Conservation (phyloP, 2,113 vertebrate species). For the Motacilla alba region DNA sequence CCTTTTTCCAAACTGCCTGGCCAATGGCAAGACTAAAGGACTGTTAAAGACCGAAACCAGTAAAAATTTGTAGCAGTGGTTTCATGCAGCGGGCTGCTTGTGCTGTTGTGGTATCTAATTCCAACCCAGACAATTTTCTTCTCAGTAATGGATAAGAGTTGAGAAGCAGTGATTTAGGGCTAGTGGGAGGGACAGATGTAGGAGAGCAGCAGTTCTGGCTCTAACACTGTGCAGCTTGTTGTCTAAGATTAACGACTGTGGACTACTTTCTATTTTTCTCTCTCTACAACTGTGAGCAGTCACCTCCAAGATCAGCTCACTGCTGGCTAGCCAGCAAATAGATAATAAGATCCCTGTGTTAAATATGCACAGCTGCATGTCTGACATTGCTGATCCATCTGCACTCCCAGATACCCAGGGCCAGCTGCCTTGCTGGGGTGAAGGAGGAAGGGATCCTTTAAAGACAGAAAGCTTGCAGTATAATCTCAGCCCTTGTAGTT, state of each 20-base stretch:
- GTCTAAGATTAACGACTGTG: conserved; percentile 60
- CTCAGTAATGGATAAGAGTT: neutral
- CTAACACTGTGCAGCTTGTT: conserved; percentile 3
- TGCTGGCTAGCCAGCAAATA: conserved; percentile 56
- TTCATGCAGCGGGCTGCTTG: neutral
- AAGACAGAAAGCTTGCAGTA: neutral
- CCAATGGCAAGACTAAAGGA: neutral
- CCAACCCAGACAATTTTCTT: conserved; percentile 13
- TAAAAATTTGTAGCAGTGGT: neutral
- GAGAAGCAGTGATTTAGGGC: conserved; percentile 47
- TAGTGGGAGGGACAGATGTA: conserved; percentile 49
- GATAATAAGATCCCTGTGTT: conserved; percentile 64
- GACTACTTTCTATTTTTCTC: conserved; percentile 48
- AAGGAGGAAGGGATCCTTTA: conserved; percentile 32
- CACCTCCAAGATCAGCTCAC: conserved; percentile 33
- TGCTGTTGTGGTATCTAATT: neutral
- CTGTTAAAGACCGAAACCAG: neutral
- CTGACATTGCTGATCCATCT: conserved; percentile 61
- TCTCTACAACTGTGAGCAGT: conserved; percentile 55
- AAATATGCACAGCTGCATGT: conserved; percentile 63
- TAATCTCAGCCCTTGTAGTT: fast-evolving
- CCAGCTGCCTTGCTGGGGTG: conserved; percentile 21
- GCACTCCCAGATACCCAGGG: conserved; percentile 11
- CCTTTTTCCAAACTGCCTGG: neutral
- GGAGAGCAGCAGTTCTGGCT: conserved; percentile 52